phyloP scores from a whole-genome alignment of 2,797 vertebrate genomes.

The Toxotes lorentzi region DNA sequence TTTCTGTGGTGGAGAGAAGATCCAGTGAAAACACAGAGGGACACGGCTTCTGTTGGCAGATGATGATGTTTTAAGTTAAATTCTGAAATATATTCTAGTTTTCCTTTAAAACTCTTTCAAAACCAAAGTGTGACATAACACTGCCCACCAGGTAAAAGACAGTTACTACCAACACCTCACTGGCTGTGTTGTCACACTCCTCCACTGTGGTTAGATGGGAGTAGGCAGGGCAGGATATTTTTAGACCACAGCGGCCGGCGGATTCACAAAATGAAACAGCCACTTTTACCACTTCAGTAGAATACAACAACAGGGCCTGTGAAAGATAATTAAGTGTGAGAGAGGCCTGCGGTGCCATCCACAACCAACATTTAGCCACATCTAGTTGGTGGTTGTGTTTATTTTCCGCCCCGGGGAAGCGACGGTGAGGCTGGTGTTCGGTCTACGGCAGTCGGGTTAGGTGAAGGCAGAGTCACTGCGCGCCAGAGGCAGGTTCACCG shows the following conservation, averaged over 20 bases:
- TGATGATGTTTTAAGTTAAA: background rate
- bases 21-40: no score
- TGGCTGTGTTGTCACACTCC: constrained; percentile 51
- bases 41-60: background rate
- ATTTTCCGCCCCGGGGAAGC: background rate
- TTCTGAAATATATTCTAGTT: background rate
- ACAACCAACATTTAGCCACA: constrained; percentile 3
- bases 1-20: background rate
- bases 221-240: constrained; percentile 50
- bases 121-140: constrained; percentile 27
- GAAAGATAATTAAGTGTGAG: constrained; percentile 25
- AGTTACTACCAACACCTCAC: constrained; percentile 49
- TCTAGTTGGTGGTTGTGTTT: constrained; percentile 4
- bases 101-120: background rate
- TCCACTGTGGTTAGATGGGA: constrained; percentile 34
- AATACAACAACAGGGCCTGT: constrained; percentile 28
- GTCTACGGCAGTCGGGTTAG: background rate
- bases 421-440: background rate
- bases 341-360: constrained; percentile 32
- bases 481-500: background rate
- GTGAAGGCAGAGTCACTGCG: constrained; percentile 6
- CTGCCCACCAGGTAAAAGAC: constrained; percentile 60
- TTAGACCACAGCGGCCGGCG: constrained; percentile 33
- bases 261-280: constrained; percentile 29
- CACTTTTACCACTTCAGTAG: constrained; percentile 25